Conservation (phyloP, 2,888 invertebrate genomes). For the Resseliella maxima region DNA sequence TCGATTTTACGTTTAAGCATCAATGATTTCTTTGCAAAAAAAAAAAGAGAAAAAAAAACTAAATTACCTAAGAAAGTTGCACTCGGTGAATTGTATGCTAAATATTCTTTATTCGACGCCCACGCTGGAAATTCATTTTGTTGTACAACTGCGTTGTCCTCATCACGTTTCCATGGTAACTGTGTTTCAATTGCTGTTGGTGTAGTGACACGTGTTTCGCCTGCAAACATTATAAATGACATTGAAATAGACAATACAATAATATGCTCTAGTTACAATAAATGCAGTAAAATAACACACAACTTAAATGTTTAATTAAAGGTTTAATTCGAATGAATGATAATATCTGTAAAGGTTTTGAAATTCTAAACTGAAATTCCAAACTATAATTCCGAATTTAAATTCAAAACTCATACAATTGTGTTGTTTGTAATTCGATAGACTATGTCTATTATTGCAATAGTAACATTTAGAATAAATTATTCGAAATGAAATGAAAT, state of each 20-base stretch:
- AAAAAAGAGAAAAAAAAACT: constrained; percentile 56
- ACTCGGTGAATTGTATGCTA: constrained; percentile 90
- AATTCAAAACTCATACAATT: too few species aligned
- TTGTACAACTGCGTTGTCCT: constrained; percentile 77
- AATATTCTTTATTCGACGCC: constrained; percentile 94
- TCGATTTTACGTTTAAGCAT: background rate
- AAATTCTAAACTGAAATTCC: too few species aligned
- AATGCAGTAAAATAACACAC: too few species aligned
- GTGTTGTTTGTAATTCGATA: too few species aligned
- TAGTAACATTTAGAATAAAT: background rate
- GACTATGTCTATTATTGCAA: too few species aligned
- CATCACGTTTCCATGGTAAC: constrained; percentile 93
- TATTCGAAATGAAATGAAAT: background rate
- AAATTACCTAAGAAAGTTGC: constrained; percentile 86
- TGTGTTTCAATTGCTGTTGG: constrained; percentile 90
- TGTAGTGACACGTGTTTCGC: constrained; percentile 81
- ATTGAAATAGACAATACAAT: background rate
- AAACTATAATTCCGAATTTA: too few species aligned
- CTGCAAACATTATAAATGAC: constrained; percentile 63
- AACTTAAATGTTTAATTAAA: too few species aligned
- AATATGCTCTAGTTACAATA: background rate
- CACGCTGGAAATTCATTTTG: constrained; percentile 94
- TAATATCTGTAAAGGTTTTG: too few species aligned
- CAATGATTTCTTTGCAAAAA: background rate
- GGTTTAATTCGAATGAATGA: too few species aligned